A percentile compares a stretch with the other conserved stretches of the same genome.
Evolutionary conservation across 2,113 vertebrate species (phyloP).

Genomic region (Emydura subglobosa): DNA sequence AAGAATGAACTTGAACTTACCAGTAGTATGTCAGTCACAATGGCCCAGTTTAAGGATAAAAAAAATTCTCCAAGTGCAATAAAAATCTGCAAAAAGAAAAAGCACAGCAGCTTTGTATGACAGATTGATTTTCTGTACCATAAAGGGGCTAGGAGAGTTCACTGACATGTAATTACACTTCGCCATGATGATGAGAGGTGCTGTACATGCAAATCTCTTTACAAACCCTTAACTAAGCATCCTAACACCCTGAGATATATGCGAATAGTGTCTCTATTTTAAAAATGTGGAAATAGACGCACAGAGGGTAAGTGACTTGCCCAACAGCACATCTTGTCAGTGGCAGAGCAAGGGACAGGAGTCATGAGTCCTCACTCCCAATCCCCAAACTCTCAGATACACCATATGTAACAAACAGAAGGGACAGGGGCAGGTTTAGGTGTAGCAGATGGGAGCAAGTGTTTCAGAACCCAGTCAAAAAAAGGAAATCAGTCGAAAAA

Average conservation of each 20-base stretch:
- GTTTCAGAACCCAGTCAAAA: background rate
- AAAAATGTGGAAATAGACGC: background rate
- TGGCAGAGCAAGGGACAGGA: background rate
- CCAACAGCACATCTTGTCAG: background rate
- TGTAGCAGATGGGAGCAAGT: background rate
- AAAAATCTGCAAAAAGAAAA: constrained; percentile 79
- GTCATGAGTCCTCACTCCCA: background rate
- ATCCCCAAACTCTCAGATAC: background rate
- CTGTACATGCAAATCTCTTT: background rate
- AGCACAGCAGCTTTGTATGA: background rate
- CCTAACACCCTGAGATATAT: background rate
- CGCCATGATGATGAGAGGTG: background rate
- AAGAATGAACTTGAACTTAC: constrained; percentile 73
- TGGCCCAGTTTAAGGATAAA: constrained; percentile 86
- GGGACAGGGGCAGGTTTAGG: background rate
- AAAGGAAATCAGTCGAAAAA: background rate
- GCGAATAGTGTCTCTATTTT: background rate
- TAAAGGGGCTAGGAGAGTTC: background rate
- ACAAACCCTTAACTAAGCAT: background rate
- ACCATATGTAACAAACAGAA: background rate
- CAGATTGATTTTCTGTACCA: background rate
- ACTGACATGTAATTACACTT: background rate
- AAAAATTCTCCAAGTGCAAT: constrained; percentile 83
- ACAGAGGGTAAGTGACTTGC: background rate
- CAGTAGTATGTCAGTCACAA: constrained; percentile 89